A percentile compares a stretch with the other conserved stretches of the same genome.
phyloP scores from a whole-genome alignment of 2,797 vertebrate genomes.

The Falco novaeseelandiae region DNA sequence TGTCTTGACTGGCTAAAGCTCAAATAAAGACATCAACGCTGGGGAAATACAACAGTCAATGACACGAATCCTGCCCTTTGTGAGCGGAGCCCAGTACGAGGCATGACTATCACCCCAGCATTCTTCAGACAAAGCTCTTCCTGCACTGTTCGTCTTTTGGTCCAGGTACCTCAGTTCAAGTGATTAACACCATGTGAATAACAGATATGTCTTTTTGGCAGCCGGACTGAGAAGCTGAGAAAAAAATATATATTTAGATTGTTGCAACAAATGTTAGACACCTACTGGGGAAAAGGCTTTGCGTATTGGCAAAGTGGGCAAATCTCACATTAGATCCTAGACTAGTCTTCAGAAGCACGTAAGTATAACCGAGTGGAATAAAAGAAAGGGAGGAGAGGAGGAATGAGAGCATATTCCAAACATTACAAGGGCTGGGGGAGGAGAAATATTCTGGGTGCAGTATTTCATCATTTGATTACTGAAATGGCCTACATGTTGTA shows the following conservation, averaged over 20 bases:
- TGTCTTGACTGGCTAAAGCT: neutral
- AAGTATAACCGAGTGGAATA: neutral
- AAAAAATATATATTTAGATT: neutral
- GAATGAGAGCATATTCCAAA: neutral
- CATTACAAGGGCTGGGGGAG: accelerated
- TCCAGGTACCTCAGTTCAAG: neutral
- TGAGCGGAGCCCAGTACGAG: neutral
- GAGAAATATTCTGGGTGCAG: neutral
- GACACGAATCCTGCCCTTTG: neutral
- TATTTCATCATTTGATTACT: neutral
- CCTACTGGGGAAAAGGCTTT: neutral
- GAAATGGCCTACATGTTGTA: neutral
- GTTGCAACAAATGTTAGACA: neutral
- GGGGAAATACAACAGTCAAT: neutral
- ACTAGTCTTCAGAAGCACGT: neutral
- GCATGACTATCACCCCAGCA: neutral
- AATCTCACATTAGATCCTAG: neutral
- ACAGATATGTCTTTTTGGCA: neutral
- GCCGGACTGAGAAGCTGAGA: neutral
- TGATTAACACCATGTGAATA: neutral
- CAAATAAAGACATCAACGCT: neutral
- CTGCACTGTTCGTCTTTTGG: neutral
- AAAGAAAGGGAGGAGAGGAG: neutral
- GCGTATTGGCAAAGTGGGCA: neutral
- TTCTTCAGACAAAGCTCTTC: neutral